These are phyloP conservation scores for Troides aeacus DNA, from an alignment of 2,888 invertebrate species.

Conservation along the genomic window DNA sequence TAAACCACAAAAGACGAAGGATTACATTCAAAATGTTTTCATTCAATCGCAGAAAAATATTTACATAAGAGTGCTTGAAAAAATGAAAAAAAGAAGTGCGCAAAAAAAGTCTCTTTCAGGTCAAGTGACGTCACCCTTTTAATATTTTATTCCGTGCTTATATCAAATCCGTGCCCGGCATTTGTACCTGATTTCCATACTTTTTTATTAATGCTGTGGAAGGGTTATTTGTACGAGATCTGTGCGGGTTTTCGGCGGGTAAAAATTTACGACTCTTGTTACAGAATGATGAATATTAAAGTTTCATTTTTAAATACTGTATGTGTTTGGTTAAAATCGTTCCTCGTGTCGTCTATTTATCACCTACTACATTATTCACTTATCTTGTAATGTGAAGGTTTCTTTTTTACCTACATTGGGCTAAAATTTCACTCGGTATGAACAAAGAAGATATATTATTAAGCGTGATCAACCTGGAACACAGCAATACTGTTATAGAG, in stretches of 20 bases:
- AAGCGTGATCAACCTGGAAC: too few species aligned
- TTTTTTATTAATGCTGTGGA: conserved; percentile 3
- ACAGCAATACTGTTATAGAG: too few species aligned
- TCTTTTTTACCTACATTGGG: too few species aligned
- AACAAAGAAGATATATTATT: too few species aligned
- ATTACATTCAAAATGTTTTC: neutral
- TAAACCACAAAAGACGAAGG: neutral
- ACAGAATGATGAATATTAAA: neutral
- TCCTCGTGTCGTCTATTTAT: neutral
- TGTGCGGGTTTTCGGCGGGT: neutral
- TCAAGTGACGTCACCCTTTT: conserved; percentile 24
- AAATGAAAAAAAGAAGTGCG: conserved; percentile 4
- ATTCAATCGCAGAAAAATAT: conserved; percentile 13
- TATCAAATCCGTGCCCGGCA: conserved; percentile 7
- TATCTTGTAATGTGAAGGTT: too few species aligned
- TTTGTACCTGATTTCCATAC: conserved; percentile 21
- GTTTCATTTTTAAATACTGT: neutral
- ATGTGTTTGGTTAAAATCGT: neutral
- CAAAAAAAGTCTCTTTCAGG: conserved; percentile 14
- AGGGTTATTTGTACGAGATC: conserved; percentile 4
- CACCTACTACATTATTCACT: neutral
- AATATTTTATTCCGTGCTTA: conserved; percentile 20
- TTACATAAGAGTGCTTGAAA: conserved; percentile 1
- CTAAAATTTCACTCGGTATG: too few species aligned
- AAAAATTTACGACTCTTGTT: neutral